Evolutionary conservation across 1,140 invertebrate species (phyloP), one percentile per base, ranked within the genome.

Genomic region (Bombus confusus): DNA sequence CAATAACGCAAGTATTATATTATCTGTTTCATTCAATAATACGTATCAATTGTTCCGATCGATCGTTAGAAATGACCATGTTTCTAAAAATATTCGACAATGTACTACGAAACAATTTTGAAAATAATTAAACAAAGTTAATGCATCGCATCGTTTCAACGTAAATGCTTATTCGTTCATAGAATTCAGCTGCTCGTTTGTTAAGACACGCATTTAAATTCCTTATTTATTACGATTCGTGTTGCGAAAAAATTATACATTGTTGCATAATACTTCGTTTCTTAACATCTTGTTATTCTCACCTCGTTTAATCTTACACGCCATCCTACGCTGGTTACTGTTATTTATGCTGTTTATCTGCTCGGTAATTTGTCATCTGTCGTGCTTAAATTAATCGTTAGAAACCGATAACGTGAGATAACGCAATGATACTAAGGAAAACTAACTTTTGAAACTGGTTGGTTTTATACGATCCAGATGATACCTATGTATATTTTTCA

Each of bases 351-450:
- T 34, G 18, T 72, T 81, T 81, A 64, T 74, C 57, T 64, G 57
- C 12, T 9, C 12, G 22, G 18, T 18, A 47, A 62, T 74, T 43
- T 64, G 34, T 64, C 57, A 62, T 43, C 8, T 1, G 39, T 5
- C 13, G 39, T 34, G 28, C 25, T 72, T 31, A 15, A 73, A 47
- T 41, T 82, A 57, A 80, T 80, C 43, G 43, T 4, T 34, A 31
- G 13, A 52, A 34, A 25, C 15, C 9, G 78, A 82, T 82, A 74
- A 74, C 57, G 39, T 31, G 28, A 74, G 71, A 82, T 82, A 82
- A 82, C 66, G 47, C 37, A 31, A 41, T 37, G 28, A n/a, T n/a
- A 78, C 10, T 28, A 66, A 43, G 22, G n/a, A 43, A 25, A 22
- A 69, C 22, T 22, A 72, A 68, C 15, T 59, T n/a, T 31, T 31